These are phyloP conservation scores for Brienomyrus brachyistius DNA, from an alignment of 2,113 vertebrate genomes.

Conservation along the genomic window DNA sequence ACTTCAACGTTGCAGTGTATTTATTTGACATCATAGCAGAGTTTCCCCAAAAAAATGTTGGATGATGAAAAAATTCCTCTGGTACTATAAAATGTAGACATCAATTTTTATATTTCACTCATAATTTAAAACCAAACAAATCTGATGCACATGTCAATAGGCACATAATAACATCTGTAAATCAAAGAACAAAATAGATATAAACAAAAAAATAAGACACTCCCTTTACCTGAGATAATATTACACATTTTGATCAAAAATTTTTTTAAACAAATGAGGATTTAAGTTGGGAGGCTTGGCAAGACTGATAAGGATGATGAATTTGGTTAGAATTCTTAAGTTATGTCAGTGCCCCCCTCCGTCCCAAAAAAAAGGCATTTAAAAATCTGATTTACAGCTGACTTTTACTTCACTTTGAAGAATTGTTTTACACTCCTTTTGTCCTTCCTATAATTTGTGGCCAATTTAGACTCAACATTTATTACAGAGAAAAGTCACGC, in stretches of 20 bases:
- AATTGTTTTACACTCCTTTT: background rate
- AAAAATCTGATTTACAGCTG: slow-evolving; percentile 11
- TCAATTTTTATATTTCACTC: background rate
- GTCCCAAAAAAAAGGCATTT: background rate
- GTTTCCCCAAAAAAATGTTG: background rate
- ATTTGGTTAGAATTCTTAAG: background rate
- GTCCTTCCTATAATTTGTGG: slow-evolving; percentile 9
- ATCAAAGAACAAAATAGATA: background rate
- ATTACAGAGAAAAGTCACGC: background rate
- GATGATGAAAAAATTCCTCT: background rate
- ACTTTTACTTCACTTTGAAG: slow-evolving; percentile 14
- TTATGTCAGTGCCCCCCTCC: background rate
- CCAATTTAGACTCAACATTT: slow-evolving; percentile 10
- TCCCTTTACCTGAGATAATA: background rate
- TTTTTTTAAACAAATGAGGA: background rate
- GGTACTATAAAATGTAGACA: background rate
- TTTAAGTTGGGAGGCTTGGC: background rate
- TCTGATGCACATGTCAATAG: background rate
- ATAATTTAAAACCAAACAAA: background rate
- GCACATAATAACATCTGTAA: background rate
- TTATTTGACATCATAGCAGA: background rate
- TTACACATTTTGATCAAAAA: background rate
- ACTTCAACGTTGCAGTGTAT: background rate
- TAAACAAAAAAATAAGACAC: background rate
- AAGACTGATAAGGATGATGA: slow-evolving; percentile 12